Conservation (phyloP, 2,888 invertebrate genomes). For the Adelphocoris suturalis region DNA sequence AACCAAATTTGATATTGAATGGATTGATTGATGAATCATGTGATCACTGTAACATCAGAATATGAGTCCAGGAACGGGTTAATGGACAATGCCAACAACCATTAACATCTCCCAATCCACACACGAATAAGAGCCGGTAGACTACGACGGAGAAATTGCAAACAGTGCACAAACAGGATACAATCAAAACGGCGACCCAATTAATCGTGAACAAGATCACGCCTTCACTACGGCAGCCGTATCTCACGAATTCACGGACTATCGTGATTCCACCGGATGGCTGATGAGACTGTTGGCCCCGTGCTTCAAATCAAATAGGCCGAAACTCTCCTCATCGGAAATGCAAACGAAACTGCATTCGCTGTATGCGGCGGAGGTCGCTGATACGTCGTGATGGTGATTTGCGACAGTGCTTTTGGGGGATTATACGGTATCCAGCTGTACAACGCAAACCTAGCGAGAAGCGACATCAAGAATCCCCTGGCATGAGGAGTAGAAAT, state of each 20-base stretch:
- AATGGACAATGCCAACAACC: too few species aligned
- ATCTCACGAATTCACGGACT: not conserved
- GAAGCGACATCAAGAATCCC: too few species aligned
- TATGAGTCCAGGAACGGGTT: too few species aligned
- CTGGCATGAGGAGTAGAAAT: too few species aligned
- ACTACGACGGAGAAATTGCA: not conserved
- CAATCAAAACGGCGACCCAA: constrained; percentile 4
- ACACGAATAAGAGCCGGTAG: not conserved
- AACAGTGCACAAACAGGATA: not conserved
- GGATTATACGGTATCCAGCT: too few species aligned
- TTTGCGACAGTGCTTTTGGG: not conserved
- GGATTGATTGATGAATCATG: too few species aligned
- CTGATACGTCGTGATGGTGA: not conserved
- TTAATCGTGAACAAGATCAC: not conserved
- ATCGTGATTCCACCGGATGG: constrained; percentile 5
- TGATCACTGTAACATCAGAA: too few species aligned
- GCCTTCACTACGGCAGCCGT: not conserved
- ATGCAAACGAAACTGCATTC: constrained; percentile 20
- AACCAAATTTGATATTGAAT: too few species aligned
- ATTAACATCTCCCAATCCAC: too few species aligned
- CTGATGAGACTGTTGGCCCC: not conserved
- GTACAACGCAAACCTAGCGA: too few species aligned
- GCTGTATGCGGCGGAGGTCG: not conserved
- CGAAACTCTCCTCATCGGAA: not conserved
- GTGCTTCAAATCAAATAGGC: constrained; percentile 10